Base-by-base conservation (phyloP, 2,113 vertebrate genomes). In the Plecturocebus donacophilus region DNA sequence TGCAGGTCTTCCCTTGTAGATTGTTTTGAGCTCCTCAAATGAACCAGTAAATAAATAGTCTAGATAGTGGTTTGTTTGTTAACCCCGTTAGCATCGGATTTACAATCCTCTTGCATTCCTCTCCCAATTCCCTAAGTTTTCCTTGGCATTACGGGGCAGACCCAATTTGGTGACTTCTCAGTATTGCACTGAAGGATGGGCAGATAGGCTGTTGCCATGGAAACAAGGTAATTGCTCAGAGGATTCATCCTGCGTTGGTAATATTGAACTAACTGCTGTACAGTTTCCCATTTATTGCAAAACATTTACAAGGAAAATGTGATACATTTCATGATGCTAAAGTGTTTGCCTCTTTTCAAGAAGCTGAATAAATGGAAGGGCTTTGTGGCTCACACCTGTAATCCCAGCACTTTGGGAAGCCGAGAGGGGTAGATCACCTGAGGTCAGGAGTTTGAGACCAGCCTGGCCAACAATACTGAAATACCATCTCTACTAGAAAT, bases 211-310 rank as follows among this genome's bases (percentile, higher is more conserved):
- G 88, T 96, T 95, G 73, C 91, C 96, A 96, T 97, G 90, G 97
- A 95, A 97, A 97, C 91, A 95, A 96, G 92, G 90, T 96, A 95
- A 97, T 97, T 95, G 92, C 88, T 97, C 66, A 68, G 85, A 95
- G 87, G 83, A 92, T 96, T 93, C 95, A 95, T 95, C 49, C 77
- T 97, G 95, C 95, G 35, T 88, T 88, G 76, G 68, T 96, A 73
- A 95, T 95, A 96, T 73, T 96, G 94, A 83, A 91, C 52, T 97
- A 97, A 91, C 90, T 94, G 68, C 81, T 88, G 40, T 83, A 91
- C 71, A 87, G 66, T 91, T 96, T 96, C 81, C 92, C 82, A 93
- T 96, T 96, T 96, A 97, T 97, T 97, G 96, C 88, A 94, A 96
- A 97, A 96, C 92, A 96, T 97, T 98, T 97, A 79, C 73, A 94